Conservation (phyloP, 2,888 invertebrate genomes). For the Trypoxylon attenuatum region DNA sequence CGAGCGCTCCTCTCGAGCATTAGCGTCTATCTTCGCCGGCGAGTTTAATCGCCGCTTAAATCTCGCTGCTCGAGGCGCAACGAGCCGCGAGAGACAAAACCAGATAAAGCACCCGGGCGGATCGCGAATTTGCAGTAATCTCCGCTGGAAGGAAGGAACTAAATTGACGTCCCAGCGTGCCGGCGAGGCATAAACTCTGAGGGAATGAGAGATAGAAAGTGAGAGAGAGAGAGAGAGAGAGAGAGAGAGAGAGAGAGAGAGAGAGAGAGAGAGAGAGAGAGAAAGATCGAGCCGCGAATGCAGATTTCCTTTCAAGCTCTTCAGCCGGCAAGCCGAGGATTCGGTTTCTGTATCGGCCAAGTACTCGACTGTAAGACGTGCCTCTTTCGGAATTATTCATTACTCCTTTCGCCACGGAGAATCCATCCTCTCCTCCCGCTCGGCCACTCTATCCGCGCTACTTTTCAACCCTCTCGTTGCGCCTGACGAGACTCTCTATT, state of each 20-base stretch:
- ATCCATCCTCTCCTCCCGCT: slow-evolving; percentile 4
- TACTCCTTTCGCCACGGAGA: slow-evolving; percentile 52
- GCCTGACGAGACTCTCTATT: no score
- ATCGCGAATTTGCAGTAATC: slow-evolving; percentile 12
- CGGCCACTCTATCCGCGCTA: slow-evolving; percentile 34
- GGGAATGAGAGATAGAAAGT: no score
- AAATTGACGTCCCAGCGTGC: slow-evolving; percentile 8
- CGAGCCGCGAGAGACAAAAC: no score
- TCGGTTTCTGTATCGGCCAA: slow-evolving; percentile 55
- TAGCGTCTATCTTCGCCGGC: no score
- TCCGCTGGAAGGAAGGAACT: slow-evolving; percentile 14
- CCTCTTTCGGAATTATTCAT: slow-evolving; percentile 69
- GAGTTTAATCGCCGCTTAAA: no score
- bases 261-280: slow-evolving; percentile 11
- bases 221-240: no score
- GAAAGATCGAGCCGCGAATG: no score
- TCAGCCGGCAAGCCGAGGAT: slow-evolving; percentile 29
- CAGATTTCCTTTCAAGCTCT: slow-evolving; percentile 45
- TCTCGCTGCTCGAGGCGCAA: no score
- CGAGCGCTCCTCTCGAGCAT: no score
- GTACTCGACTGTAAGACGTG: slow-evolving; percentile 61
- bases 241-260: no score
- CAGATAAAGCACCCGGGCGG: background rate
- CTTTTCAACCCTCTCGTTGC: slow-evolving; percentile 47
- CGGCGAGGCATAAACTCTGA: background rate